Base-by-base conservation (phyloP, 2,888 invertebrate genomes). In the Meliscaeva auricollis region DNA sequence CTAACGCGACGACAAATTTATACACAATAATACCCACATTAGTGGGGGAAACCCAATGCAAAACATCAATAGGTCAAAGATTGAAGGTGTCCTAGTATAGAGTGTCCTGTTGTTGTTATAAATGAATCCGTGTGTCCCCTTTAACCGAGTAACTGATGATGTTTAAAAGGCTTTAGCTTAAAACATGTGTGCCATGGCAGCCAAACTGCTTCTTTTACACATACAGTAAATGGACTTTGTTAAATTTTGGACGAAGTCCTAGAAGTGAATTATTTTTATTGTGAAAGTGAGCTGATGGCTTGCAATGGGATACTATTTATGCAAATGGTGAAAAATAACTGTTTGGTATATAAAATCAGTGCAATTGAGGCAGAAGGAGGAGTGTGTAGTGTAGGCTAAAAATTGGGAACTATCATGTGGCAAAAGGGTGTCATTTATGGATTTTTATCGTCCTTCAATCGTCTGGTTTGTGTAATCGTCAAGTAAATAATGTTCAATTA, bases 1-100 rank as follows among this genome's bases (percentile, higher is more conserved):
- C n/a, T n/a, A n/a, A n/a, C n/a, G 32, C 32, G 7, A 32, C 5
- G 5, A 32, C 5, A 46, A 35, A 64, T 62, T 72, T 56, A 41
- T 15, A 32, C 48, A 50, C 22, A n/a, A 32, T 20, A 66, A 48
- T 72, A 54, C 48, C 54, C 46, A 46, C 72, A 66, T 72, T 66
- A 11, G 13, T 11, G 15, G 9, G 35, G 35, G 82, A 73, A 80
- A 68, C 70, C 41, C 66, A 56, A 76, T 68, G 60, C 75, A 60
- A n/a, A 72, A 84, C 84, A 72, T 76, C 84, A 84, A 84, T 84
- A 84, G 84, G 84, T 84, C 84, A 84, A 52, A 79, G 84, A 30
- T 75, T 58, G 8, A 80, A 72, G 44, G 84, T 79, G 50, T 66
- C 20, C 32, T 50, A 11, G 50, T 72, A 70, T 72, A 70, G 48